Conservation (phyloP, 2,888 invertebrate species). For the Tolmerus cingulatus region DNA sequence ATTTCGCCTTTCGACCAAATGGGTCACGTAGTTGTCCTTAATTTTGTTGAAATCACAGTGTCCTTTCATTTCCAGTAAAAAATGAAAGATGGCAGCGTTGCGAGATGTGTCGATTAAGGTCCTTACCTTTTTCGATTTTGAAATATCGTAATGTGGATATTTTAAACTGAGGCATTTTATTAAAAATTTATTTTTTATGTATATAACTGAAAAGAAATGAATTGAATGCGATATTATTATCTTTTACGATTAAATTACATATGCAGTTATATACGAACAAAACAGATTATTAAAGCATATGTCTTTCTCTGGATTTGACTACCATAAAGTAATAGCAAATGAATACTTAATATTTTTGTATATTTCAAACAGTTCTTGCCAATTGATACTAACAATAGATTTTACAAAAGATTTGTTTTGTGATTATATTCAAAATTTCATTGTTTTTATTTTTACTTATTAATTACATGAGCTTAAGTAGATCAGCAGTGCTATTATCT, state of each 20-base stretch:
- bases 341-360: no score
- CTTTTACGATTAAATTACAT: no score
- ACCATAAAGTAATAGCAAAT: no score
- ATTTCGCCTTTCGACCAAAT: slow-evolving; percentile 67
- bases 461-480: not conserved
- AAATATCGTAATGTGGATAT: slow-evolving; percentile 70
- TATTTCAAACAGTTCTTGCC: no score
- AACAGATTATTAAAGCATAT: no score
- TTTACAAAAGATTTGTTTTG: not conserved
- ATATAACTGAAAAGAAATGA: slow-evolving; percentile 64
- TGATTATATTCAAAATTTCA: not conserved
- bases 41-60: slow-evolving; percentile 67
- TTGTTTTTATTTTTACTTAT: not conserved
- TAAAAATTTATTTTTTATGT: slow-evolving; percentile 67
- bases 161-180: slow-evolving; percentile 68
- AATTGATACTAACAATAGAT: not conserved
- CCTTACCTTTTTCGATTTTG: slow-evolving; percentile 70
- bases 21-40: slow-evolving; percentile 64
- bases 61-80: slow-evolving; percentile 73
- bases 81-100: slow-evolving; percentile 78
- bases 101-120: slow-evolving; percentile 75
- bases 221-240: not conserved
- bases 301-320: no score
- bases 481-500: not conserved
- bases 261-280: not conserved